Evolutionary conservation across 2,113 vertebrate genomes (phyloP), one percentile per base, ranked within the genome.

Genomic region (Oryzias melastigma): DNA sequence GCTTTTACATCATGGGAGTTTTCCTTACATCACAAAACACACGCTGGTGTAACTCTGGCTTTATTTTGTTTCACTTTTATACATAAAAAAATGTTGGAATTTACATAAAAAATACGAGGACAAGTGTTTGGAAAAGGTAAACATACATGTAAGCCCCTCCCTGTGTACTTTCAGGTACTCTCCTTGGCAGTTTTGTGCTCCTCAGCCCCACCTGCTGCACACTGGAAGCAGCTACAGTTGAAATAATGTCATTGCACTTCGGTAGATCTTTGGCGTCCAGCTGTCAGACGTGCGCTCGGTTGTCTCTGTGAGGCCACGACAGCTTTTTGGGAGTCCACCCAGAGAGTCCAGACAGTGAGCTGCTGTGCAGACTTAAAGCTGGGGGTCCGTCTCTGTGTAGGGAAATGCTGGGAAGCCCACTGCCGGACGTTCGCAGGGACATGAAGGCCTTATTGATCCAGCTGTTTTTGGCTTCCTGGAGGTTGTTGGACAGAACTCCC

Each of bases 371-470:
- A 3, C 7, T 63, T 71, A 64, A 69, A 44, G 41, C 0, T 0
- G 57, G 58, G 16, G 64, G 62, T 13, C 58, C 71, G 0, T 81
- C 63, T 71, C 22, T 70, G 67, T 47, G 57, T 10, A 62, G 14
- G n/a, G 24, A 47, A 0, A 64, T 7, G 1, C 53, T 22, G n/a
- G 62, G 66, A 10, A 65, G 64, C 0, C 71, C 65, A 10, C 52
- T 85, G 0, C 91, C 77, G 64, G 93, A 92, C 0, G 94, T 94
- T 88, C 94, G 93, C 84, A 96, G 92, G 55, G 95, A 96, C 88
- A 92, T 95, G 88, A 98, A 92, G 47, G 95, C 95, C 91, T 97
- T 98, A 77, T 90, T 97, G 92, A 98, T 93, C 96, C 96, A 98
- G 90, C 87, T 96, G 93, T 96, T 95, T 90, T 93, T 96, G 57